Evolutionary conservation across 1,140 invertebrate species (phyloP).

Genomic region (Cherax quadricarinatus): DNA sequence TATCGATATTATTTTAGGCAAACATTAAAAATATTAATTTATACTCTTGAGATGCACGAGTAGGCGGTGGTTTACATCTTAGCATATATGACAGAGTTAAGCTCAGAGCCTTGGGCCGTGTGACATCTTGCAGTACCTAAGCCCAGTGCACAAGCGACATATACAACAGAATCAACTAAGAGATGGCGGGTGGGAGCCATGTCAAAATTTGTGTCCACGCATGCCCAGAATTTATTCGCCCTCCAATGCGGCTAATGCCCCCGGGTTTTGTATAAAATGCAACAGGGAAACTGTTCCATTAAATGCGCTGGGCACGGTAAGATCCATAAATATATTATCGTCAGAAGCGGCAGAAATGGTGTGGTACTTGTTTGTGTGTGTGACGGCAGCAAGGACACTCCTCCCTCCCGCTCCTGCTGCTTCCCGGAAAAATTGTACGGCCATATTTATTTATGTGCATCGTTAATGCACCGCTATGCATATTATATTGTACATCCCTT

Average conservation of each 20-base stretch:
- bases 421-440: constrained; percentile 37
- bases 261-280: constrained; percentile 19
- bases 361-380: not conserved
- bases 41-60: no score
- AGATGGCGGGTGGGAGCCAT: no score
- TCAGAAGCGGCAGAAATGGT: not conserved
- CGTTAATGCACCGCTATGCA: not conserved
- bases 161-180: no score
- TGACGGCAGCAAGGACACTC: not conserved
- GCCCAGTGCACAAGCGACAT: not conserved
- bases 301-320: not conserved
- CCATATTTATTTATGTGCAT: constrained; percentile 42
- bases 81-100: no score
- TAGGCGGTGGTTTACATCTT: no score
- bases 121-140: not conserved
- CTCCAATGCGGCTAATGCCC: not conserved
- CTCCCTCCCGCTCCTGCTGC: not conserved
- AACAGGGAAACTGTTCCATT: constrained; percentile 35
- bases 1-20: no score
- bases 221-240: not conserved
- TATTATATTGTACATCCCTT: no score
- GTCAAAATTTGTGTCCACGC: no score
- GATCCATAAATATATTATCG: constrained; percentile 60
- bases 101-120: no score
- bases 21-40: no score